A percentile compares a stretch with the other conserved stretches of the same genome.
Evolutionary conservation across 2,888 invertebrate species (phyloP).

Genomic region (Drosophila macrospina): DNA sequence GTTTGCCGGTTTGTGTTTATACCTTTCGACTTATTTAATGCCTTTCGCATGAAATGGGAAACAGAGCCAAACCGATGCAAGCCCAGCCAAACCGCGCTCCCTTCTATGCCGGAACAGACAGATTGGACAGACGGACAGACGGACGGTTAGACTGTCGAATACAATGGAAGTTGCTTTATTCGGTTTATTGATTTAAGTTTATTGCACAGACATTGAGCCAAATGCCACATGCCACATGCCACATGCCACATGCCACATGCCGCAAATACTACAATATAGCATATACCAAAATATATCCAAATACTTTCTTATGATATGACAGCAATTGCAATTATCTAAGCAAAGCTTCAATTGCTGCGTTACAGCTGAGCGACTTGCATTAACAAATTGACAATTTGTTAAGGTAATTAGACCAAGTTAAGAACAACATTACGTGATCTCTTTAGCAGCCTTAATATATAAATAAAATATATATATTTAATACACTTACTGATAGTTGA

Average conservation of each 20-base stretch:
- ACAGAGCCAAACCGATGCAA: conserved; percentile 58
- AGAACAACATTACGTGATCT: too few relatives aligned
- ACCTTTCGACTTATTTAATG: conserved; percentile 81
- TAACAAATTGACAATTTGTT: not conserved
- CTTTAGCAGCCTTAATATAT: too few relatives aligned
- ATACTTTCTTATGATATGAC: conserved; percentile 42
- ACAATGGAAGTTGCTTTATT: conserved; percentile 71
- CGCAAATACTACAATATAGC: too few relatives aligned
- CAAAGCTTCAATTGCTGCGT: not conserved
- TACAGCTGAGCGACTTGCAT: not conserved
- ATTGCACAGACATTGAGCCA: conserved; percentile 66
- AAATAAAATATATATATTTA: too few relatives aligned
- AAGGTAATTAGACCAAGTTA: too few relatives aligned
- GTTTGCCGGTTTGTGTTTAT: conserved; percentile 76
- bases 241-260: conserved; percentile 51
- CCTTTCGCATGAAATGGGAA: conserved; percentile 78
- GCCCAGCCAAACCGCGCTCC: conserved; percentile 20
- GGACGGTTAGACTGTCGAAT: conserved; percentile 26
- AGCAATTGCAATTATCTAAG: conserved; percentile 46
- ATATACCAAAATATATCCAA: conserved; percentile 19
- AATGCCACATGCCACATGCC: conserved; percentile 50
- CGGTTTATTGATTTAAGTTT: conserved; percentile 77
- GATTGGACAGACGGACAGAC: conserved; percentile 10
- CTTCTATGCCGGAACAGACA: conserved; percentile 20
- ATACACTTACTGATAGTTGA: too few relatives aligned